Evolutionary conservation across 2,888 invertebrate genomes (phyloP), one percentile per base, ranked within the genome.

Genomic region (Drosophila paracracens): DNA sequence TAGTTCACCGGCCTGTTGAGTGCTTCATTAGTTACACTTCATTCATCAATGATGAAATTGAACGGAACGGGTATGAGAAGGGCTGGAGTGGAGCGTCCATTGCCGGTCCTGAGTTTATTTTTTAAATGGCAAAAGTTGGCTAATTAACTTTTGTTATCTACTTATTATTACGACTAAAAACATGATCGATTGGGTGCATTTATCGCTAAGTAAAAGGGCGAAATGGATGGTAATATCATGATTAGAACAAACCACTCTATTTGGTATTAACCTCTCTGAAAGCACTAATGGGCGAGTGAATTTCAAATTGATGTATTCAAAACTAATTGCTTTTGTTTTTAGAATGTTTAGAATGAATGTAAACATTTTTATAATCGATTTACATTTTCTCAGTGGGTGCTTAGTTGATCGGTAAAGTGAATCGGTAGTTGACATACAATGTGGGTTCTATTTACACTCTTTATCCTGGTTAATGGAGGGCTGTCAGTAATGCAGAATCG

Each of bases 141-240:
- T 86, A 86, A 88, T 88, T 88, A 82, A 71, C 38, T 54, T 72
- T 63, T 63, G 40, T n/a, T 25, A 29, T 35, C 40, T 36, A 36
- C 40, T 50, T 68, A 67, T 25, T 25, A 21, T 1, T 6, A 21
- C 13, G 1, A 46, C 13, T 21, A 46, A 21, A 43, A 43, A 13
- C 43, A 21, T 21, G 35, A 35, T 35, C 16, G 16, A 35, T 35
- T 35, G 35, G 35, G 35, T 13, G 21, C 11, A n/a, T 2, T 11
- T 11, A 31, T 31, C 31, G 31, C 31, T 10, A 3, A 31, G 31
- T 4, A 40, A 21, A 46, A 3, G 43, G 1, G 2, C n/a, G 2
- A 40, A 21, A 21, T 21, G 21, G 10, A 33, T 2, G 46, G 21
- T 4, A 43, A 21, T 40, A 21, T 21, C 21, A 16, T 16, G 21